Evolutionary conservation across 2,113 vertebrate genomes (phyloP), one percentile per base, ranked within the genome.

Genomic region (Pica pica): DNA sequence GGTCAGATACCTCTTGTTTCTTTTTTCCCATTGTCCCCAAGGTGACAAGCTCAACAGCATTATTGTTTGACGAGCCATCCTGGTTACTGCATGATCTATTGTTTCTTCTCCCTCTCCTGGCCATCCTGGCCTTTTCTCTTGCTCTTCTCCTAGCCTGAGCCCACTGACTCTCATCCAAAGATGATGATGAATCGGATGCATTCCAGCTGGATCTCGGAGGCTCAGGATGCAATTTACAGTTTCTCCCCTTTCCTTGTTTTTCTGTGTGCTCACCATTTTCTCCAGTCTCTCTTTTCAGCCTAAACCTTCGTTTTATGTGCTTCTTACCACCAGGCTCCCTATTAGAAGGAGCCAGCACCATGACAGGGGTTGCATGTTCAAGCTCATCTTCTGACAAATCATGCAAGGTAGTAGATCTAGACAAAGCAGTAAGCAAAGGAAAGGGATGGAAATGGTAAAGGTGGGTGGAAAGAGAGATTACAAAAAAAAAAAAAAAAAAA

Each of bases 141-240:
- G 97, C 98, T 98, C 97, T 99, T 90, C 98, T 98, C 91, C 98
- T 98, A 90, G 97, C 83, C 92, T 98, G 97, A 63, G 98, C 98
- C 97, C 98, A 98, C 37, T 98, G 98, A 65, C 97, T 97, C 26
- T 99, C 99, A 53, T 98, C 98, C 0, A 97, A 96, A 46, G 98
- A 98, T 23, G 98, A 98, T 47, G 98, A 98, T 15, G 98, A 97
- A 97, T 98, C 98, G 6, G 98, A 97, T 77, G 96, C 85, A 20
- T 94, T 98, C 97, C 94, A 96, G 76, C 76, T 90, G 95, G 98
- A 78, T 84, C 97, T 97, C 0, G 96, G 67, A 13, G 97, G 87
- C 55, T 98, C 96, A 61, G 96, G 95, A 39, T 94, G 95, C 50
- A 87, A 96, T 92, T 96, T 98, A 52, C 69, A 93, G 70, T 96